Percentiles rank a stretch among this genome's conserved stretches.
These are phyloP conservation scores for Myathropa florea DNA, from an alignment of 2,888 invertebrate genomes.

Conservation along the genomic window DNA sequence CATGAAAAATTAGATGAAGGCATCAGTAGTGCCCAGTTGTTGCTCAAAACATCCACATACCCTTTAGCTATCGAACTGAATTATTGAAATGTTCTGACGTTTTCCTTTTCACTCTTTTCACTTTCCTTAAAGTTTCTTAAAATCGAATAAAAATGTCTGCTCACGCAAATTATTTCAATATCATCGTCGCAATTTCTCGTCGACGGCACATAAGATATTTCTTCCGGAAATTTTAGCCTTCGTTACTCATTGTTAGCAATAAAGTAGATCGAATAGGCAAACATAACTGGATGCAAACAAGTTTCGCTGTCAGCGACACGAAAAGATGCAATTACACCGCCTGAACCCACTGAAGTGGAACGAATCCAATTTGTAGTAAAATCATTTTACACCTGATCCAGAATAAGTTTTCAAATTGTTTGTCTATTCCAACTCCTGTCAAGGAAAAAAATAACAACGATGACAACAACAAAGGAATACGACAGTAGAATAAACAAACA, in stretches of 20 bases:
- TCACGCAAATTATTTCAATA: too few species aligned
- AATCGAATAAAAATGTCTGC: too few species aligned
- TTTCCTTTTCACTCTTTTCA: too few species aligned
- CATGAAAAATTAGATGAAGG: too few species aligned
- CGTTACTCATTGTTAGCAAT: not conserved
- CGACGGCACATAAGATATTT: not conserved
- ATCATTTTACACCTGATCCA: constrained; percentile 73
- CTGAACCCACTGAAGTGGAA: constrained; percentile 56
- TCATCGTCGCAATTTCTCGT: too few species aligned
- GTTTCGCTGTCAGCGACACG: constrained; percentile 16
- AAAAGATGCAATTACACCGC: constrained; percentile 51
- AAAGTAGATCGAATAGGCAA: not conserved
- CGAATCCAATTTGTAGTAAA: constrained; percentile 72
- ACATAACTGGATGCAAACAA: not conserved
- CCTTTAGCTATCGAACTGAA: too few species aligned
- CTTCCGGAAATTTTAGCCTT: not conserved
- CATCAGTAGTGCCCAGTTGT: too few species aligned
- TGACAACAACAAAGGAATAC: constrained; percentile 4
- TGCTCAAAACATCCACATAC: too few species aligned
- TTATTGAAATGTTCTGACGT: too few species aligned
- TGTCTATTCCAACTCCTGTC: constrained; percentile 41
- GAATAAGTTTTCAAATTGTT: constrained; percentile 68
- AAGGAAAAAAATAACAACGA: not conserved
- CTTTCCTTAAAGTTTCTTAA: too few species aligned
- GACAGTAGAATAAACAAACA: constrained; percentile 1